Conservation (phyloP, 2,888 invertebrate genomes). For the Drosophila nigricruria region DNA sequence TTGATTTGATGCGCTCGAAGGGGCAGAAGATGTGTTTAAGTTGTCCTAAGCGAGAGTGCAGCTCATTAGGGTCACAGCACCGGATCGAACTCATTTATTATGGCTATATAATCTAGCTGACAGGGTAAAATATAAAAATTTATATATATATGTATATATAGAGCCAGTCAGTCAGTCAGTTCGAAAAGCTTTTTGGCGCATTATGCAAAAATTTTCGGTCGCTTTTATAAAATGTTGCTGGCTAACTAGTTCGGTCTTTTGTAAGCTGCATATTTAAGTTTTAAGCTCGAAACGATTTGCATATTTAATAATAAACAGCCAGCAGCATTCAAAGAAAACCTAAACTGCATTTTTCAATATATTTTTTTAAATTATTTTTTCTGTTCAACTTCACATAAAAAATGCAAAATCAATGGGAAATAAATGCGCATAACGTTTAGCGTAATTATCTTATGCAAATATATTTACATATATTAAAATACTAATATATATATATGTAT, state of each 20-base stretch:
- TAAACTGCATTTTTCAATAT: slow-evolving; percentile 28
- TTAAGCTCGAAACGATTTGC: slow-evolving; percentile 64
- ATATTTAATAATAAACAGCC: slow-evolving; percentile 58
- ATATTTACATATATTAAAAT: slow-evolving; percentile 26
- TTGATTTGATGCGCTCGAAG: slow-evolving; percentile 36
- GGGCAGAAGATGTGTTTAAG: neutral
- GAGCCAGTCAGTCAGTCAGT: slow-evolving; percentile 3
- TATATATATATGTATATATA: slow-evolving; percentile 1
- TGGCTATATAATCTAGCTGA: slow-evolving; percentile 42
- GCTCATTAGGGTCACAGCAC: slow-evolving; percentile 63
- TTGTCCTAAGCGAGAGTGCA: slow-evolving; percentile 22
- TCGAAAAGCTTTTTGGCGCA: slow-evolving; percentile 32
- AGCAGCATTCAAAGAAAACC: slow-evolving; percentile 23
- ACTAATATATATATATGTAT: slow-evolving; percentile 7
- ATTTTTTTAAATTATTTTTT: slow-evolving; percentile 9
- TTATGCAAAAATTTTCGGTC: slow-evolving; percentile 45
- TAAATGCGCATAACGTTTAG: slow-evolving; percentile 75
- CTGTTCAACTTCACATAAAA: slow-evolving; percentile 32
- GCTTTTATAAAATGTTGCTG: slow-evolving; percentile 43
- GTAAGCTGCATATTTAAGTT: slow-evolving; percentile 71
- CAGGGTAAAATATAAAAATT: slow-evolving; percentile 28
- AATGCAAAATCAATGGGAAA: slow-evolving; percentile 64
- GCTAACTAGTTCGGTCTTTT: slow-evolving; percentile 55
- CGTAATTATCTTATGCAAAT: slow-evolving; percentile 66
- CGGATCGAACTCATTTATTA: slow-evolving; percentile 59